A percentile compares a stretch with the other conserved stretches of the same genome.
These are phyloP conservation scores for Plecotus auritus DNA, from an alignment of 2,113 vertebrate species.

Conservation along the genomic window DNA sequence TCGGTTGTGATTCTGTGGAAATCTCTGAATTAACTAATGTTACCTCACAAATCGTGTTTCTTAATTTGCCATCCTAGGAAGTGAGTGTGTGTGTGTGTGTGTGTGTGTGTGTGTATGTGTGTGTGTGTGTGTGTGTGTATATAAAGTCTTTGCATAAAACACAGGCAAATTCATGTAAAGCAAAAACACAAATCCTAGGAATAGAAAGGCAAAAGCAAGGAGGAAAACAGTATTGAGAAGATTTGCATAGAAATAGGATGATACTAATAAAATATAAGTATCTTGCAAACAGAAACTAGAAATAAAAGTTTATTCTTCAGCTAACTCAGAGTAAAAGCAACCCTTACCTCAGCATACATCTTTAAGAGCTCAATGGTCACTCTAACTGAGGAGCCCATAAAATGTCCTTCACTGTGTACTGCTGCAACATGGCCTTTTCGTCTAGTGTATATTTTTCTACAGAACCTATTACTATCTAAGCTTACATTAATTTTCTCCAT, in stretches of 20 bases:
- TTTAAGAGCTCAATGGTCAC: not conserved
- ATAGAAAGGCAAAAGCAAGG: conserved; percentile 33
- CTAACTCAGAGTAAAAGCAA: not conserved
- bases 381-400: not conserved
- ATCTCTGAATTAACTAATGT: conserved; percentile 10
- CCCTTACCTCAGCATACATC: not conserved
- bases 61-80: not conserved
- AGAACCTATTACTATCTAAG: not conserved
- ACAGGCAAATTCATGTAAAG: conserved; percentile 62
- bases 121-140: not conserved
- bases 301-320: not conserved
- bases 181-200: conserved; percentile 39
- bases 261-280: conserved; percentile 54
- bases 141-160: conserved; percentile 33
- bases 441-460: not conserved
- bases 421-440: not conserved
- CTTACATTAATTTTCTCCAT: not conserved
- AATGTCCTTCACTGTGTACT: not conserved
- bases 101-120: not conserved
- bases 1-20: not conserved
- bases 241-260: conserved; percentile 67
- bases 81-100: not conserved
- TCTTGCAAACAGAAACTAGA: conserved; percentile 19
- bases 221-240: conserved; percentile 25
- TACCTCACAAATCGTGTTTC: not conserved